These are phyloP conservation scores for Dicyrtoma fusca DNA, from an alignment of 2,888 invertebrate species.

Conservation along the genomic window DNA sequence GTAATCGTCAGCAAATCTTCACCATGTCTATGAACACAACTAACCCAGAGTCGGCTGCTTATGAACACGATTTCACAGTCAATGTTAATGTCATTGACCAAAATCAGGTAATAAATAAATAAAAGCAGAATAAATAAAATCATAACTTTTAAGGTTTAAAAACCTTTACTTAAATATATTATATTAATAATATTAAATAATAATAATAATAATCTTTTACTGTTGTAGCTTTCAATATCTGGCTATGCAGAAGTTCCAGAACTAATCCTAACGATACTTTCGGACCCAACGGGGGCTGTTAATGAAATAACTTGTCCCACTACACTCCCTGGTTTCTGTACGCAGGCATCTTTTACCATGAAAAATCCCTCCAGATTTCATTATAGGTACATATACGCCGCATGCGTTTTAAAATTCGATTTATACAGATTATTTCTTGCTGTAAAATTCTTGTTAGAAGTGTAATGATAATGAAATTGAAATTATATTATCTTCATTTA, in stretches of 20 bases:
- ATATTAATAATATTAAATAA: no score
- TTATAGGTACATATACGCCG: constrained; percentile 20
- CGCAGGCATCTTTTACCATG: constrained; percentile 40
- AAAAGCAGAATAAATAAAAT: no score
- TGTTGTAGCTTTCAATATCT: constrained; percentile 30
- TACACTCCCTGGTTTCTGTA: constrained; percentile 44
- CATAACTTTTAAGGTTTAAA: no score
- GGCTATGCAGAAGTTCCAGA: constrained; percentile 44
- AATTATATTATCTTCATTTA: not conserved
- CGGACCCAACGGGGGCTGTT: constrained; percentile 34
- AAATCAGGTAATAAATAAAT: constrained; percentile 40
- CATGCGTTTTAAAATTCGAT: not conserved
- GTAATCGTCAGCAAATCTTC: constrained; percentile 46
- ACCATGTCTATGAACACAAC: constrained; percentile 40
- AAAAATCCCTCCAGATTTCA: constrained; percentile 48
- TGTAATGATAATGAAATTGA: no score
- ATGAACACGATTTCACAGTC: constrained; percentile 29
- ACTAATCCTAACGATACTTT: constrained; percentile 34
- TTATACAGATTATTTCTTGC: not conserved
- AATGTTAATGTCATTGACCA: constrained; percentile 47
- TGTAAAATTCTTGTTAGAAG: no score
- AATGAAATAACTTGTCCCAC: constrained; percentile 44
- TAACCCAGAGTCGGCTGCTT: constrained; percentile 9
- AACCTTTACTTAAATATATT: no score
- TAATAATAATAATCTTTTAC: no score